Evolutionary conservation across 2,113 vertebrate genomes (phyloP).

Genomic region (Aptenodytes patagonicus): DNA sequence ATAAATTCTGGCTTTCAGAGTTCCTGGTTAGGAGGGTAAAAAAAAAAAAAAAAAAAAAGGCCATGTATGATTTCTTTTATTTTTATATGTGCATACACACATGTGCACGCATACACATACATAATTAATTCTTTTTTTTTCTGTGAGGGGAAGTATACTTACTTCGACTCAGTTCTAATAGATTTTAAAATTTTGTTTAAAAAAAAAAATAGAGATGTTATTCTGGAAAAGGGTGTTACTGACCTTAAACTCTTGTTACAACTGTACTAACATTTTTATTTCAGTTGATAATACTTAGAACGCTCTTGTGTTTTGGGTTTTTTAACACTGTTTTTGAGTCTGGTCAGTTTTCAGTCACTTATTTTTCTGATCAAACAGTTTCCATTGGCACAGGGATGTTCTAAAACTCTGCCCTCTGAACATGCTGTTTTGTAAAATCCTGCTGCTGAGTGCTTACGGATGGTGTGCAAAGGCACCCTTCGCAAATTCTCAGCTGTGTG

Average conservation of each 20-base stretch:
- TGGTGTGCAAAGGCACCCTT: not conserved
- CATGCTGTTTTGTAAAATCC: not conserved
- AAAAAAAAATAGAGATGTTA: not conserved
- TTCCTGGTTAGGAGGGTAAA: not conserved
- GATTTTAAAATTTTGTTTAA: not conserved
- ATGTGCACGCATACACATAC: accelerated
- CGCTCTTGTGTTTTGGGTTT: not conserved
- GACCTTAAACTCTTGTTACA: not conserved
- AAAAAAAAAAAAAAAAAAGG: not conserved
- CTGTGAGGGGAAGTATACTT: not conserved
- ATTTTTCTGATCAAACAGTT: not conserved
- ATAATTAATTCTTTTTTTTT: not conserved
- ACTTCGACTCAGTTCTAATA: not conserved
- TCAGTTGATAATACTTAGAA: not conserved
- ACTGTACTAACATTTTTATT: not conserved
- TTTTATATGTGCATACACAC: not conserved
- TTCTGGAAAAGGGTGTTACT: not conserved
- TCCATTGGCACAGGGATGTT: not conserved
- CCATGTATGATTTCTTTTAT: not conserved
- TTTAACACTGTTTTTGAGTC: not conserved
- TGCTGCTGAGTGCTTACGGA: not conserved
- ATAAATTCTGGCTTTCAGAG: not conserved
- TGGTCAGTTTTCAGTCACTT: not conserved
- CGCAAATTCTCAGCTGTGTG: not conserved
- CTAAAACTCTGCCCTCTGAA: not conserved